These are phyloP conservation scores for Drosophila pseudoobscura DNA, from an alignment of 1,140 invertebrate genomes.

Conservation along the genomic window DNA sequence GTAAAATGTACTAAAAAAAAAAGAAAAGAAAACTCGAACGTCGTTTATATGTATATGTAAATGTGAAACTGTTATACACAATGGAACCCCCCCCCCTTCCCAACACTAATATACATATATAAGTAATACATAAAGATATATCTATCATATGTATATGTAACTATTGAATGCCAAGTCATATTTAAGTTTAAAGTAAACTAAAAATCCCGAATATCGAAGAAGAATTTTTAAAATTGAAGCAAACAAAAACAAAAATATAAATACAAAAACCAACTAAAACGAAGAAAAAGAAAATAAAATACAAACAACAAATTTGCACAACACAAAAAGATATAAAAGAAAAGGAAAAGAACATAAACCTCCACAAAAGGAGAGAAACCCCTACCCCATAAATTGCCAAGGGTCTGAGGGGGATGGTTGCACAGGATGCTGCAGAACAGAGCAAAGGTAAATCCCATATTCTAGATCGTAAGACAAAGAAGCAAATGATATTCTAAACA, in stretches of 20 bases:
- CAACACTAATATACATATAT: conserved; percentile 17
- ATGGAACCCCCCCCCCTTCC: neutral
- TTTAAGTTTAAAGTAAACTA: conserved; percentile 50
- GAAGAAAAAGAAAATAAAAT: conserved; percentile 34
- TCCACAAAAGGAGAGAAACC: conserved; percentile 2
- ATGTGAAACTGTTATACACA: conserved; percentile 34
- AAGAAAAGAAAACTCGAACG: conserved; percentile 33
- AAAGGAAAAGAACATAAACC: neutral
- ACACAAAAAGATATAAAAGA: conserved; percentile 10
- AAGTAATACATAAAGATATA: conserved; percentile 19
- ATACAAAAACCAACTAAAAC: conserved; percentile 29
- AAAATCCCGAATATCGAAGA: conserved; percentile 56
- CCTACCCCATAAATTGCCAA: conserved; percentile 20
- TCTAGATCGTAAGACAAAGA: conserved; percentile 16
- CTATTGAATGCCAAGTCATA: conserved; percentile 59
- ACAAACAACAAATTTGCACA: conserved; percentile 35
- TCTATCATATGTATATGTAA: conserved; percentile 15
- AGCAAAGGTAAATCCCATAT: conserved; percentile 1
- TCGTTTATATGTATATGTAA: conserved; percentile 51
- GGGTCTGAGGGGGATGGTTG: conserved; percentile 10
- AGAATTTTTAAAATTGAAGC: conserved; percentile 47
- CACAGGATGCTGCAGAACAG: conserved; percentile 4
- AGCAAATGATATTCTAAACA: conserved; percentile 42
- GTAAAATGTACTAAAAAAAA: conserved; percentile 34
- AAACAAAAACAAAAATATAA: conserved; percentile 11